phyloP scores from a whole-genome alignment of 2,888 invertebrate species.

The Girardia tigrina region DNA sequence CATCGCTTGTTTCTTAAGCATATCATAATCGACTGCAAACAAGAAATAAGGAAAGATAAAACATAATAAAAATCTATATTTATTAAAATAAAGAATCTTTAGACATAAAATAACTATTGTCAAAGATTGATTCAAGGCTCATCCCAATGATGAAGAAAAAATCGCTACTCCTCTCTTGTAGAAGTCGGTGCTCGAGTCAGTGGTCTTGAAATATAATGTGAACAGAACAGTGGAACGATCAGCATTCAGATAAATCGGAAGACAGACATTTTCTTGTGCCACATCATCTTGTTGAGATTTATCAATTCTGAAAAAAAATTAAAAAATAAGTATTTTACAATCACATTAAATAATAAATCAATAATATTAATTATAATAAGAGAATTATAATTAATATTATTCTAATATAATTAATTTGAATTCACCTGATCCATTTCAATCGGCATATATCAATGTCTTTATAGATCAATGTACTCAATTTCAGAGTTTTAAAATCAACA shows the following conservation, averaged over 20 bases:
- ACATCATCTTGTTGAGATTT: background rate
- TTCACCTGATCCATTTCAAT: conserved; percentile 4
- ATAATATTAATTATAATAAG: background rate
- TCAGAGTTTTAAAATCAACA: conserved; percentile 66
- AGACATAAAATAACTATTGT: too few species aligned
- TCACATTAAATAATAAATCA: background rate
- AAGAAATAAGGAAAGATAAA: too few species aligned
- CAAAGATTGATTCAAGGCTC: too few species aligned
- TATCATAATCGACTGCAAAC: too few species aligned
- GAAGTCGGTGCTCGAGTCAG: conserved; percentile 80
- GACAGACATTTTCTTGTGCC: conserved; percentile 56
- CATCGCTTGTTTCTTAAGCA: too few species aligned
- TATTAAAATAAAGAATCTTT: too few species aligned
- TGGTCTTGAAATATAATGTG: conserved; percentile 80
- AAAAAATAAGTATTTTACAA: background rate
- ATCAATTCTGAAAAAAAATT: background rate
- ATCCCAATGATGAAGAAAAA: conserved; percentile 62
- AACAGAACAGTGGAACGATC: conserved; percentile 83
- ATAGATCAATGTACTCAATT: conserved; percentile 57
- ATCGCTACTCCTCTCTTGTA: conserved; percentile 95
- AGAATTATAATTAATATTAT: background rate
- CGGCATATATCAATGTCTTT: conserved; percentile 12
- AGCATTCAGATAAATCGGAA: conserved; percentile 92
- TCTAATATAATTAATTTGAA: background rate
- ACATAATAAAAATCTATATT: too few species aligned